A percentile compares a stretch with the other conserved stretches of the same genome.
Evolutionary conservation across 2,113 vertebrate genomes (phyloP).

Genomic region (Rynchops niger): DNA sequence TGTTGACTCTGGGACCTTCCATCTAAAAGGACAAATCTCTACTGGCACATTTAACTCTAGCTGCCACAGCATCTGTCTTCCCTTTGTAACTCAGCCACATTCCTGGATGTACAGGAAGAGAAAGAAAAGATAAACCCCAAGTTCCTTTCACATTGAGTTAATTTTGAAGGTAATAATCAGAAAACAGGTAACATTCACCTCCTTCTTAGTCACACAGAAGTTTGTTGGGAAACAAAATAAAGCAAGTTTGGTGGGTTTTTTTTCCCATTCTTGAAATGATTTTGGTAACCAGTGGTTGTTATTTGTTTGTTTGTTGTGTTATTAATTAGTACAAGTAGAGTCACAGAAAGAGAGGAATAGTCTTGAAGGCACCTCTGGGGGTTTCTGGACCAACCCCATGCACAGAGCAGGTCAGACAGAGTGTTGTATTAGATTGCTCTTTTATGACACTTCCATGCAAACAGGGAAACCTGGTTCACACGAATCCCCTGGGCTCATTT

Average conservation of each 20-base stretch:
- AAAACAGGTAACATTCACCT: not conserved
- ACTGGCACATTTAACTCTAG: not conserved
- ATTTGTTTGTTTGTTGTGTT: not conserved
- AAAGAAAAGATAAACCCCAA: not conserved
- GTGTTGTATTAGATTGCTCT: not conserved
- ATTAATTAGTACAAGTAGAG: not conserved
- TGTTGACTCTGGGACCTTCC: not conserved
- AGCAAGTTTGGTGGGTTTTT: not conserved
- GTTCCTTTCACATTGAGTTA: not conserved
- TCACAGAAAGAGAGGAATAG: not conserved
- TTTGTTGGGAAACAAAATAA: not conserved
- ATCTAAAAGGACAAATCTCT: not conserved
- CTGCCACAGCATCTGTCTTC: not conserved
- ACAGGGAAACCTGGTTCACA: not conserved
- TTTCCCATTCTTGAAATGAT: not conserved
- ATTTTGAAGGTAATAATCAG: not conserved
- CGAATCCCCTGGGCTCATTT: accelerated
- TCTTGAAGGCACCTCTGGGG: not conserved
- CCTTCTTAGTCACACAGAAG: not conserved
- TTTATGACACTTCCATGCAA: not conserved
- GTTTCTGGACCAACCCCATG: not conserved
- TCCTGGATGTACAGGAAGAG: not conserved
- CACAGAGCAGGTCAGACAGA: not conserved
- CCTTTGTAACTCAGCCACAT: not conserved
- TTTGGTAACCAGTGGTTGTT: not conserved